Evolutionary conservation across 2,797 vertebrate genomes (phyloP), one percentile per base, ranked within the genome.

Genomic region (Anableps anableps): DNA sequence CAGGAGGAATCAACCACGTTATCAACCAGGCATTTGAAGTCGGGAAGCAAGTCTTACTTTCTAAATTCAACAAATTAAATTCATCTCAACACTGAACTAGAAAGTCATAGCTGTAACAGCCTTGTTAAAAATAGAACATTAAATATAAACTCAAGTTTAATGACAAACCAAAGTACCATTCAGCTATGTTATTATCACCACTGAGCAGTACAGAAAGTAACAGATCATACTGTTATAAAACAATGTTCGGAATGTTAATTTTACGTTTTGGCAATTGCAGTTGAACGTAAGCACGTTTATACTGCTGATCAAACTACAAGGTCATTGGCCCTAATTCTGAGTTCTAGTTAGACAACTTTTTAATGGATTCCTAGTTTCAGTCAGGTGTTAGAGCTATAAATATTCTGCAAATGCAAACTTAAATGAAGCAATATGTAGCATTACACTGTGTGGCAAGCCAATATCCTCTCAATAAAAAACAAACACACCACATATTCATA

Each of bases 21-120:
- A 74, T 51, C 5, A 48, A 48, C n/a, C 7, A 38, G 31, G 74
- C 38, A 71, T 34, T 4, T 45, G 34, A 66, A 47, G 1, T 34
- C 3, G 29, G 31, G 8, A 48, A 34, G 64, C 5, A 38, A 6
- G 0, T 9, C 21, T 36, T 17, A 51, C 23, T 43, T 41, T 60
- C 38, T 10, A 75, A 64, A 71, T 29, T 16, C 21, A 48, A 5
- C 7, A 78, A 48, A 78, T 45, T 9, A 0, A 47, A 26, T 58
- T 36, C 29, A 10, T 60, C 81, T 77, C 55, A 86, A 29, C 38
- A 71, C 5, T 70, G 38, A 71, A 45, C 16, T 13, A 53, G 14
- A 41, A 45, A 50, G 26, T 23, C 16, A 26, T 11, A 47, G 21
- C 38, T 55, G 9, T 4, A 58, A 43, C 45, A 72, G 31, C 3